phyloP scores from a whole-genome alignment of 1,140 invertebrate genomes.

The Lordiphosa clarofinis region DNA sequence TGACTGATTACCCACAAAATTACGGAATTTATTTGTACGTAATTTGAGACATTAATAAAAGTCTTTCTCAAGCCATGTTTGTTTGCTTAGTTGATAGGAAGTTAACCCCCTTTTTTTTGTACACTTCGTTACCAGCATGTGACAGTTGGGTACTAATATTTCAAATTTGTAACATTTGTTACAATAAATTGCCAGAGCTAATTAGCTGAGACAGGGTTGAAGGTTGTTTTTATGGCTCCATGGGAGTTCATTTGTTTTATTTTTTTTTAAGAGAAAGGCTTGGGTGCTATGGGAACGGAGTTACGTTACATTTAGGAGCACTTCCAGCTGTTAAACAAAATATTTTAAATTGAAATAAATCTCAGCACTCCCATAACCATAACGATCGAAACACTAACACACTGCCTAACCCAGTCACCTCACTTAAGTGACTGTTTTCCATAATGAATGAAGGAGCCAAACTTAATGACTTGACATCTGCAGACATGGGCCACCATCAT shows the following conservation, averaged over 20 bases:
- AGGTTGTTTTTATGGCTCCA: background rate
- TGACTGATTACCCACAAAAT: constrained; percentile 77
- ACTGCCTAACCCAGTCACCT: constrained; percentile 31
- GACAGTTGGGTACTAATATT: constrained; percentile 48
- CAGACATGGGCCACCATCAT: constrained; percentile 71
- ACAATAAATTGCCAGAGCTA: constrained; percentile 40
- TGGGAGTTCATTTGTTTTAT: too few species aligned
- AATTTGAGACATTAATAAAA: constrained; percentile 72
- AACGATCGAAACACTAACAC: constrained; percentile 27
- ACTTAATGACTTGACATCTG: constrained; percentile 60
- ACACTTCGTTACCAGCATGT: constrained; percentile 15
- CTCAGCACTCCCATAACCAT: constrained; percentile 39
- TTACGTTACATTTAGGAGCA: too few species aligned
- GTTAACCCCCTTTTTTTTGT: constrained; percentile 37
- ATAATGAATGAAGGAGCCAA: constrained; percentile 34
- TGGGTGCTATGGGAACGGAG: too few species aligned
- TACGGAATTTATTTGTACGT: constrained; percentile 69
- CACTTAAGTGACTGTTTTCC: constrained; percentile 50
- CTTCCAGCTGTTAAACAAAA: too few species aligned
- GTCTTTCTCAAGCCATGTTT: constrained; percentile 14
- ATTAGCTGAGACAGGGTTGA: constrained; percentile 32
- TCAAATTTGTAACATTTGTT: constrained; percentile 60
- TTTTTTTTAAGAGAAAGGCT: too few species aligned
- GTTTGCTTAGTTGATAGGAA: constrained; percentile 28
- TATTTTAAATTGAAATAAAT: constrained; percentile 6